Evolutionary conservation across 2,113 vertebrate species (phyloP), one percentile per base, ranked within the genome.

Genomic region (Colistium nudipinnis): DNA sequence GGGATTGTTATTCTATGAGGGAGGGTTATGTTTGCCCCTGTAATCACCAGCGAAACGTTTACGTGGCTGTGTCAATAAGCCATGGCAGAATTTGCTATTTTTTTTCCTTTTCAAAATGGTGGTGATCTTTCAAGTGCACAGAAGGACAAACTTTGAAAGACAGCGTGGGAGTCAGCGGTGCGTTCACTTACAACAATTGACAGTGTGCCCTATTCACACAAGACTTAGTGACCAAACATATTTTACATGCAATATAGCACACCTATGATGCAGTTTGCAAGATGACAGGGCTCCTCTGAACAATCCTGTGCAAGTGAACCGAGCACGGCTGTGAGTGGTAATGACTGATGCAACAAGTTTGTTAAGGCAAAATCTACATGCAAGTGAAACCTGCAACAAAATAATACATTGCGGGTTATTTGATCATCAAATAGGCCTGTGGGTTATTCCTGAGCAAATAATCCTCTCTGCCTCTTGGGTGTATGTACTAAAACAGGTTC

Each of bases 21-120:
- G 78, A 76, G 69, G 72, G 70, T 49, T 47, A 52, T 80, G 82
- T 88, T 89, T 88, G 76, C 64, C 60, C 63, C 73, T 60, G n/a
- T 85, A 76, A 88, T 84, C 84, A 51, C 75, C 33, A 24, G 36
- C 25, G 51, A 80, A 85, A 76, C 55, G 7, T 70, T 82, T 54
- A 65, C 8, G 43, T 30, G 12, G 52, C 78, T 70, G 36, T 66
- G 86, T 87, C 85, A 88, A 89, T 71, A 85, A 55, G 27, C 27
- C 62, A 14, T 6, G 36, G 57, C 60, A 62, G 20, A 77, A 74
- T 81, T 71, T 28, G 57, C 59, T 79, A 83, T 79, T 49, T 36
- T 55, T 63, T 79, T 82, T 72, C 59, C 64, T 81, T 83, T 77
- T 71, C 62, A 75, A 65, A 77, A 78, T 51, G 68, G 30, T 43